Conservation (phyloP, 2,797 vertebrate genomes). For the Echiichthys vipera region DNA sequence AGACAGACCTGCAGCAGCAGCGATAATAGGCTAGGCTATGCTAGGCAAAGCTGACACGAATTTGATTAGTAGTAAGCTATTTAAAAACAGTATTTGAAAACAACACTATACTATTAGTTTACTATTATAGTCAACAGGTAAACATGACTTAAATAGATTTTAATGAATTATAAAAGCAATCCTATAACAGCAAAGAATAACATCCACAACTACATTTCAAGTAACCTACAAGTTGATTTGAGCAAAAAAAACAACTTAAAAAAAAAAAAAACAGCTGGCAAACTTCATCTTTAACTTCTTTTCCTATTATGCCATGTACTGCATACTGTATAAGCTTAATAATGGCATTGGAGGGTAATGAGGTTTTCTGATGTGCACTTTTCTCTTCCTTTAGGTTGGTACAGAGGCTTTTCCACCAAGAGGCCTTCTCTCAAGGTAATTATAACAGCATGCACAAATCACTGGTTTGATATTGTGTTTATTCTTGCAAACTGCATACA, state of each 20-base stretch:
- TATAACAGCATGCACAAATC: constrained; percentile 1
- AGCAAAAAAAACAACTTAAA: neutral
- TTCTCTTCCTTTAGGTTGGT: constrained; percentile 90
- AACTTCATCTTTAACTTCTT: neutral
- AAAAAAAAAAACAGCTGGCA: neutral
- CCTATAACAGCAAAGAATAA: neutral
- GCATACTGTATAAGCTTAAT: too few relatives aligned
- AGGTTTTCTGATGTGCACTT: constrained; percentile 33
- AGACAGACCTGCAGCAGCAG: too few relatives aligned
- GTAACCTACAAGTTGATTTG: neutral
- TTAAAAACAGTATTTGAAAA: neutral
- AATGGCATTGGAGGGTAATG: neutral
- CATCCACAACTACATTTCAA: neutral
- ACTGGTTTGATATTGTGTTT: constrained; percentile 13
- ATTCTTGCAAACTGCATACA: constrained; percentile 2
- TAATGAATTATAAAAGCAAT: neutral
- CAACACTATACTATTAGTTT: neutral
- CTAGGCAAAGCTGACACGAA: neutral
- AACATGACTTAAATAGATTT: neutral
- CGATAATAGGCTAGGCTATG: neutral
- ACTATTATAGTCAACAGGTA: neutral
- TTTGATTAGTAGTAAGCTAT: neutral
- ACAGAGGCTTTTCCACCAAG: constrained; percentile 95
- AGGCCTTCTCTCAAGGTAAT: constrained; percentile 96
- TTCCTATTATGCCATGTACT: neutral